These are phyloP conservation scores for Clarias macrocephalus DNA, from an alignment of 2,113 vertebrate species.

Conservation along the genomic window DNA sequence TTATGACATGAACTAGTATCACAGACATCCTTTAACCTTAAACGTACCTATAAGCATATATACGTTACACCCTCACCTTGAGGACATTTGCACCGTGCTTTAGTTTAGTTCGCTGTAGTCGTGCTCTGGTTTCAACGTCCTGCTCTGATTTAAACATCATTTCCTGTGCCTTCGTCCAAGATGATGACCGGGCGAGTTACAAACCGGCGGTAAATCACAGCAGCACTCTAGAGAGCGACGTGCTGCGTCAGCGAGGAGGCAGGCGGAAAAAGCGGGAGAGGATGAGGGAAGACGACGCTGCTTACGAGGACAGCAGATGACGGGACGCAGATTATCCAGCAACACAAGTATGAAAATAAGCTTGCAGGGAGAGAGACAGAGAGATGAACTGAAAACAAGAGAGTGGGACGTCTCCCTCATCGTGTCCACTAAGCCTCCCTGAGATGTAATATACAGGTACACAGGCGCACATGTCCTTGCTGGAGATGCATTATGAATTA, in stretches of 20 bases:
- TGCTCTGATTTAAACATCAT: background rate
- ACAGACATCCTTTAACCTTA: background rate
- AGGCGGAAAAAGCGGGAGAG: background rate
- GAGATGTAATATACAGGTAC: background rate
- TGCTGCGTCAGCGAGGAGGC: conserved; percentile 11
- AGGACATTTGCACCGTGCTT: background rate
- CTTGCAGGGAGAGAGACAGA: background rate
- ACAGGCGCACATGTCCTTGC: background rate
- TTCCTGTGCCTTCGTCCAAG: conserved; percentile 7
- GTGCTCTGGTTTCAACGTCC: background rate
- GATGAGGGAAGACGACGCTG: background rate
- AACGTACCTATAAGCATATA: background rate
- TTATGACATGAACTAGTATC: background rate
- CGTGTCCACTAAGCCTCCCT: background rate
- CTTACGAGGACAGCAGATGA: background rate
- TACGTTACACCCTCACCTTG: background rate
- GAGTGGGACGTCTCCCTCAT: background rate
- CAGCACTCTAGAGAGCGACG: conserved; percentile 2
- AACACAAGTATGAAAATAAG: background rate
- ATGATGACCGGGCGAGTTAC: conserved; percentile 25
- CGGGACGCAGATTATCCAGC: conserved; percentile 3
- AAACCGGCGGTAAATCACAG: conserved; percentile 10
- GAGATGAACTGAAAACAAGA: background rate
- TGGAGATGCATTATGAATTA: background rate
- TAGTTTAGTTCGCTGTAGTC: background rate